phyloP scores from a whole-genome alignment of 2,113 vertebrate genomes.

The Ctenodactylus gundi region DNA sequence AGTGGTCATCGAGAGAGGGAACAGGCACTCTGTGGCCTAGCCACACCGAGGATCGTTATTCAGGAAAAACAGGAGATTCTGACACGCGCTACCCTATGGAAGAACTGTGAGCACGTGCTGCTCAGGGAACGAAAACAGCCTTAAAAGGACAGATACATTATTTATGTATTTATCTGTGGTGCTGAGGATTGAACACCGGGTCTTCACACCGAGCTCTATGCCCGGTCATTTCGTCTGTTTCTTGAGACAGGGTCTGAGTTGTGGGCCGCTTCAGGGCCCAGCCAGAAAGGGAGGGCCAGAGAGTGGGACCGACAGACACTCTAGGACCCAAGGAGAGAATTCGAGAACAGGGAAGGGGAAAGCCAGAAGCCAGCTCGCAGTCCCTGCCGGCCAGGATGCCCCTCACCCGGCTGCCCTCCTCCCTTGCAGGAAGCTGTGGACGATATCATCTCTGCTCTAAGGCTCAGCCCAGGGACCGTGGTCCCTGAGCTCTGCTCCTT shows the following conservation, averaged over 20 bases:
- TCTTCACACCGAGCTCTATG: no score
- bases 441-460: slow-evolving; percentile 87
- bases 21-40: neutral
- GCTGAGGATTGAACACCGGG: no score
- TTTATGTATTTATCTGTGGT: no score
- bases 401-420: neutral
- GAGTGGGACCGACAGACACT: neutral
- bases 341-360: no score
- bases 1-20: neutral
- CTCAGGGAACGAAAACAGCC: neutral
- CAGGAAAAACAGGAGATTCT: neutral
- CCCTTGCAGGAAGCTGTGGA: slow-evolving; percentile 88
- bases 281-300: neutral
- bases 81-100: rapidly evolving
- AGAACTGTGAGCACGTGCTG: neutral
- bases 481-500: slow-evolving; percentile 88
- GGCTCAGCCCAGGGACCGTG: slow-evolving; percentile 81
- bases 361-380: neutral
- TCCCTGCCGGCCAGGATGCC: rapidly evolving
- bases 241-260: no score
- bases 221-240: no score
- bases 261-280: no score
- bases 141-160: neutral
- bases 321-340: no score
- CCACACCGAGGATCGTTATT: rapidly evolving